Evolutionary conservation across 1,140 invertebrate species (phyloP), one percentile per base, ranked within the genome.

Genomic region (Potamilus streckersoni): DNA sequence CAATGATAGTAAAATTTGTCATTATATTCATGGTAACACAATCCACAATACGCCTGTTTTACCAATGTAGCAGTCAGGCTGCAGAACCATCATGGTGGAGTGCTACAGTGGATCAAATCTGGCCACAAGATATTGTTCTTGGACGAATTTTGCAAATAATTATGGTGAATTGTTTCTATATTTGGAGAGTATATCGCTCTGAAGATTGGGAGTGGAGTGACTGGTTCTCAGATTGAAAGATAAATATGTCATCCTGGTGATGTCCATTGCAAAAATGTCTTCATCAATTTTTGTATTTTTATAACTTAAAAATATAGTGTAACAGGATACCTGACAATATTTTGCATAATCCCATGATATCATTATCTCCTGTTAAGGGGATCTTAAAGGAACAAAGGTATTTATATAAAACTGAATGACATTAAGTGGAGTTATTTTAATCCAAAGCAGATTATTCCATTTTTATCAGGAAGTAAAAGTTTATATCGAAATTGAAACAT

Each of bases 121-220:
- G 69, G 59, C 73, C 73, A 57, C 14, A 55, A 27, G 73, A 75
- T 58, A 6, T 75, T 8, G 27, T 75, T 17, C 13, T 75, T n/a
- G 67, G 67, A 15, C 58, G 73, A n/a, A 62, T 75, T 17, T 64
- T 75, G 8, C 73, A 75, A 62, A 61, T 75, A 15, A 23, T 75
- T 38, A 49, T 75, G 38, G 57, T 68, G 19, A 75, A 75, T 55
- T 13, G 59, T 31, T 75, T 75, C 19, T 75, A 75, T 70, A 75
- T 75, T 19, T 75, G 73, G 73, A 69, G 67, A 69, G 20, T 75
- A 17, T 75, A 75, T 55, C 66, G 73, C 31, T 58, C 67, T 12
- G 73, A 75, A 58, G 65, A 75, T 49, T 75, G 73, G 73, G 67
- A 75, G 68, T 70, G 66, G 73, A 75, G 49, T 69, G 58, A 69